Conservation (phyloP, 2,113 vertebrate species). For the Notechis scutatus region DNA sequence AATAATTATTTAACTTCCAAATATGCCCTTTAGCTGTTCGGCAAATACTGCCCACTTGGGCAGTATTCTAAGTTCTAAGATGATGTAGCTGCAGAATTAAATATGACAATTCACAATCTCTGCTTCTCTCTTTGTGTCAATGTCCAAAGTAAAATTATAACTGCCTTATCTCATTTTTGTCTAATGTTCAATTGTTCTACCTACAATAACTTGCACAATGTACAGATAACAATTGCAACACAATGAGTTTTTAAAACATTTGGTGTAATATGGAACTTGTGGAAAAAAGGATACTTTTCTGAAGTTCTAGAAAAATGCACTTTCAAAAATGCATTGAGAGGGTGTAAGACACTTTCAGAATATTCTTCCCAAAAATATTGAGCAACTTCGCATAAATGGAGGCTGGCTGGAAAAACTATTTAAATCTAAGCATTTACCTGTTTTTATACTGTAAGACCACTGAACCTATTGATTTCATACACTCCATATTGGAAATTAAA, state of each 20-base stretch:
- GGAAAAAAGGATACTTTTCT: neutral
- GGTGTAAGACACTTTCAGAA: neutral
- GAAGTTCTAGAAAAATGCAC: neutral
- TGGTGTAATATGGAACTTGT: neutral
- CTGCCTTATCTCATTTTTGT: neutral
- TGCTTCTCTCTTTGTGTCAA: neutral
- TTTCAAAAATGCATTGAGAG: neutral
- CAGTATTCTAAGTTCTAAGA: neutral
- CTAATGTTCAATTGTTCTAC: neutral
- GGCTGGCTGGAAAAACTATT: neutral
- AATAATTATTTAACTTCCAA: neutral
- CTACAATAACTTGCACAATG: neutral
- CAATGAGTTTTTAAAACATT: neutral
- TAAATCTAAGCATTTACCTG: neutral
- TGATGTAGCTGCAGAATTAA: neutral
- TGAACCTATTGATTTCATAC: neutral
- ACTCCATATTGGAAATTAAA: neutral
- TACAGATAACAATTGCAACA: neutral
- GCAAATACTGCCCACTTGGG: neutral
- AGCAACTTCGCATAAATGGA: neutral
- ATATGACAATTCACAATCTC: neutral
- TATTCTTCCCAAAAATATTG: neutral
- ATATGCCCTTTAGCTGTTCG: neutral
- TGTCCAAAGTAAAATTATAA: neutral
- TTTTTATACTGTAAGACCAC: neutral